These are phyloP conservation scores for Philereme transversata DNA, from an alignment of 2,888 invertebrate species.

Conservation along the genomic window DNA sequence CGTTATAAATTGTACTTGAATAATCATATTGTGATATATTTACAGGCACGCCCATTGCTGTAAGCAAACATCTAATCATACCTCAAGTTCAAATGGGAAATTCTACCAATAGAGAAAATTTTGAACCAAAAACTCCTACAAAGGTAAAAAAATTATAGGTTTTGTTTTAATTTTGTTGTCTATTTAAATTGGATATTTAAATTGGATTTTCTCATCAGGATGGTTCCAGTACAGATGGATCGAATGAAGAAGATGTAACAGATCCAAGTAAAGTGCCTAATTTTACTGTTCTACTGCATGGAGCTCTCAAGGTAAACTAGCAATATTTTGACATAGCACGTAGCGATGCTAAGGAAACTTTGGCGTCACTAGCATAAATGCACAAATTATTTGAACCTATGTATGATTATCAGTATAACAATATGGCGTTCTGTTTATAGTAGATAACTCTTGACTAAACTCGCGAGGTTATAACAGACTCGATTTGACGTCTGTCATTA, in stretches of 20 bases:
- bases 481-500: no score
- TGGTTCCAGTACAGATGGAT: constrained; percentile 65
- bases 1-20: no score
- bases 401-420: no score
- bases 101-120: constrained; percentile 72
- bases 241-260: constrained; percentile 76
- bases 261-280: constrained; percentile 93
- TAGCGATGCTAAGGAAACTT: no score
- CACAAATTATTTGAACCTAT: no score
- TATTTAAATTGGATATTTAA: background rate
- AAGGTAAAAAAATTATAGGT: constrained; percentile 55
- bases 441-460: no score
- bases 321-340: background rate
- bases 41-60: constrained; percentile 93
- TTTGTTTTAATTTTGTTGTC: no score
- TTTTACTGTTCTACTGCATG: constrained; percentile 96
- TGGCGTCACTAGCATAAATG: no score
- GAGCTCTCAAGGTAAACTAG: constrained; percentile 89
- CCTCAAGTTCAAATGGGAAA: constrained; percentile 85
- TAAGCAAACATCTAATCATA: constrained; percentile 95
- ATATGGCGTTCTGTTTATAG: no score
- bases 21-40: background rate
- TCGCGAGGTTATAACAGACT: no score
- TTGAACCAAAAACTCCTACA: constrained; percentile 70
- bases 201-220: constrained; percentile 52